Evolutionary conservation across 2,888 invertebrate species (phyloP), one percentile per base, ranked within the genome.

Genomic region (Urechis unicinctus): DNA sequence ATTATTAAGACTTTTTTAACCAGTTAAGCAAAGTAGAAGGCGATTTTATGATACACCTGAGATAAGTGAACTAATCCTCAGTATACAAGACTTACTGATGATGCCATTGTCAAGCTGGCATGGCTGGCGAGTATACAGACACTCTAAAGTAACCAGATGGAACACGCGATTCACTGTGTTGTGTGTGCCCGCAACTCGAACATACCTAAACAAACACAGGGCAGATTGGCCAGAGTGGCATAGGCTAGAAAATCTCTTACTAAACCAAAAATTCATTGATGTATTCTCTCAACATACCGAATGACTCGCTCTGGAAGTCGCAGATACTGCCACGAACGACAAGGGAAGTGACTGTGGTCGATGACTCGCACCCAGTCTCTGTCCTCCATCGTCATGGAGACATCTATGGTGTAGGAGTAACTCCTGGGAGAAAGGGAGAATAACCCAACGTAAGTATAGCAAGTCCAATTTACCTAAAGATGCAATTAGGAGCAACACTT

Each of bases 321-420:
- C 50, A 98, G 84, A 75, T 86, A 87, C 81, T 98, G 98, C 92
- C 93, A 95, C 22, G 95, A 95, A 58, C 98, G 86, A 77, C 98
- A 98, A 75, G 88, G 87, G 81, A 89, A 94, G 63, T 85, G 83
- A 62, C 89, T 88, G 81, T 97, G 89, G 81, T 98, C 96, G 60
- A 96, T 85, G 53, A 98, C 88, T 57, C 88, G 85, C 60, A 89
- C 86, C 95, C 97, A 98, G 78, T 95, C 91, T 77, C 87, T 88
- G 78, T 91, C 88, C 82, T 97, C 93, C n/a, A n/a, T n/a, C n/a
- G n/a, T n/a, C 81, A 94, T 90, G 0, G 94, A 95, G 29, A 93
- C 90, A 82, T 97, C 95, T 53, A 97, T 88, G 77, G 92, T 93
- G 68, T 93, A 87, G 69, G 86, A 92, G 80, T 93, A 94, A 1